Base-by-base conservation (phyloP, 2,797 vertebrate genomes). In the Menidia menidia region DNA sequence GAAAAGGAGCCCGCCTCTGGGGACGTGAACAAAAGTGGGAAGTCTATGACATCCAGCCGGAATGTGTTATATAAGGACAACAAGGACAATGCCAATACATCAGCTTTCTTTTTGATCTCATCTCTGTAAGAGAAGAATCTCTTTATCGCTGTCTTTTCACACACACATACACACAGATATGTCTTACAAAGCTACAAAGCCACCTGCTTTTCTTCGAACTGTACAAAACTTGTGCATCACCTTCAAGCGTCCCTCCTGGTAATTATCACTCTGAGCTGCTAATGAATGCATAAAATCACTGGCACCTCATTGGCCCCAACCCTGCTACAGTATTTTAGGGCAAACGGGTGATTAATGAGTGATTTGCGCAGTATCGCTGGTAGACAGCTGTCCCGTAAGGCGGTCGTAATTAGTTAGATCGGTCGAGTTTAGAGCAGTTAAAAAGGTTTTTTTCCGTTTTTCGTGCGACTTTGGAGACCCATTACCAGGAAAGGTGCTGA, bases 281-380 rank as follows among this genome's bases (percentile, higher is more conserved):
- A 88, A 89, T 88, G 78, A 88, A 84, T 84, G 83, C 78, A 81
- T 86, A 77, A 87, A 83, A 85, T 71, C 56, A 62, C 68, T 52
- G 66, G 75, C 78, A 73, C 83, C 84, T 84, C 84, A 82, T 59
- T 18, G 58, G 64, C 75, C 82, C 71, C 78, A 63, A 84, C 74
- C 0, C 18, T 32, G 59, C 74, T 51, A 77, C 78, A 71, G 72
- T 71, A 61, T 84, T 88, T 56, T 82, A 81, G 84, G 73, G 86
- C 83, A 90, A 90, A 89, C 81, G 80, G 86, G 81, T 87, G 89
- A 91, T 90, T 90, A 88, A 91, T 89, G 89, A 86, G 72, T 76
- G 88, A 87, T 86, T 90, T 82, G 82, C 59, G 84, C 83, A 64
- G 70, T 83, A 66, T 84, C 73, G 72, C 80, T 79, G 73, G 65